phyloP scores from a whole-genome alignment of 2,888 invertebrate genomes.

The Odontocerum albicorne region DNA sequence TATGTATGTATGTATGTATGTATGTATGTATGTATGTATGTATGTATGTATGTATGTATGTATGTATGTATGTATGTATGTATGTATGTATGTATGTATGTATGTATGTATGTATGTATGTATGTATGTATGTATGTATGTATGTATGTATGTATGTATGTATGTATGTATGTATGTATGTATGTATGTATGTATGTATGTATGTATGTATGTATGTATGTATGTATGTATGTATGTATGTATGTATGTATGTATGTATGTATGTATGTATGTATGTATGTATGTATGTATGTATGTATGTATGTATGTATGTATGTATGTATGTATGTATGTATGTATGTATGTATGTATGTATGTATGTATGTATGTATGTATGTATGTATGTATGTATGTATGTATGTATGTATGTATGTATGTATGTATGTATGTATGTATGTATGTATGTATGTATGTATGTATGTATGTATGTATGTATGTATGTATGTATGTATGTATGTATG shows the following conservation, averaged over 20 bases:
- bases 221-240: slow-evolving; percentile 8
- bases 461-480: no score
- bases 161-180: slow-evolving; percentile 10
- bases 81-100: background rate
- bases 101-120: background rate
- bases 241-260: background rate
- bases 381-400: no score
- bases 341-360: background rate
- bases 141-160: background rate
- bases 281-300: background rate
- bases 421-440: no score
- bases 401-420: no score
- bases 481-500: no score
- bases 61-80: background rate
- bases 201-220: slow-evolving; percentile 4
- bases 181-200: slow-evolving; percentile 1
- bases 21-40: background rate
- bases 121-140: background rate
- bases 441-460: no score
- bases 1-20: background rate
- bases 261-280: background rate
- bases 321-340: slow-evolving; percentile 1
- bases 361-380: no score
- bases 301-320: slow-evolving; percentile 1
- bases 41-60: background rate